Evolutionary conservation across 2,113 vertebrate genomes (phyloP).

Genomic region (Piaya cayana): DNA sequence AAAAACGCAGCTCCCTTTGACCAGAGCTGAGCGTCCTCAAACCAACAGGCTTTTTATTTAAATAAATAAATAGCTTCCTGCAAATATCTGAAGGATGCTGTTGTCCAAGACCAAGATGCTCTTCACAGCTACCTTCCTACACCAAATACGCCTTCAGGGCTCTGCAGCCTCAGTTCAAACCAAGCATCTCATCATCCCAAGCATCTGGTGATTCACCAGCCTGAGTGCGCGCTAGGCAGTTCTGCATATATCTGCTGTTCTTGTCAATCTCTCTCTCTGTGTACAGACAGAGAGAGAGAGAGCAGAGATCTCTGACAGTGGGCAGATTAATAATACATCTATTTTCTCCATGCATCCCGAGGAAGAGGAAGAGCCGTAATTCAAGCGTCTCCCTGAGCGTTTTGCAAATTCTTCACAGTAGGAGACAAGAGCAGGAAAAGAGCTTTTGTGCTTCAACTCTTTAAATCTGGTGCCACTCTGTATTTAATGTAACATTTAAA

Average conservation of each 20-base stretch:
- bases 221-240: neutral
- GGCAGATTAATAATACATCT: conserved; percentile 60
- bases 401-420: conserved; percentile 37
- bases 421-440: conserved; percentile 20
- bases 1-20: fast-evolving
- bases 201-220: conserved; percentile 23
- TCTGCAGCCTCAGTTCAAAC: neutral
- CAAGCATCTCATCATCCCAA: neutral
- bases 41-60: neutral
- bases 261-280: conserved; percentile 39
- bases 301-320: conserved; percentile 43
- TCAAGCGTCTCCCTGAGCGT: conserved; percentile 61
- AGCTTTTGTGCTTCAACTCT: neutral
- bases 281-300: conserved; percentile 11
- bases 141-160: neutral
- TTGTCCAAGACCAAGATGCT: neutral
- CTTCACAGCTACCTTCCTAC: neutral
- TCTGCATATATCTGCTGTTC: conserved; percentile 14
- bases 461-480: conserved; percentile 3
- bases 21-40: neutral
- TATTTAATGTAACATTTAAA: conserved; percentile 43
- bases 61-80: neutral
- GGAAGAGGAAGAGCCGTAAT: conserved; percentile 55
- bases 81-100: neutral
- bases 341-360: conserved; percentile 53